Percentiles rank a stretch among this genome's conserved stretches.
Conservation (phyloP, 1,140 invertebrate species). For the Drosophila cardini region DNA sequence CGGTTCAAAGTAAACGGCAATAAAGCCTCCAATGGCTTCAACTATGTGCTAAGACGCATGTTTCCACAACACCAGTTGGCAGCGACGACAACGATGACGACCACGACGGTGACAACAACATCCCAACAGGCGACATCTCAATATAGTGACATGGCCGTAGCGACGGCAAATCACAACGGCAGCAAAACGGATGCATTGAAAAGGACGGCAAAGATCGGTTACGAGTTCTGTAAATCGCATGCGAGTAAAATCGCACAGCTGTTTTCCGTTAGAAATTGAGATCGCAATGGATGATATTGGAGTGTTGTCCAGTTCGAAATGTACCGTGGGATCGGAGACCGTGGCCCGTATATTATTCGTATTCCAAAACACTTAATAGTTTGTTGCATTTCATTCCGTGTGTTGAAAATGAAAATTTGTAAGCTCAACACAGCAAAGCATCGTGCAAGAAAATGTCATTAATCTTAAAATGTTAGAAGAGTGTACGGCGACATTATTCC, state of each 20-base stretch:
- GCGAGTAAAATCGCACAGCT: slow-evolving; percentile 87
- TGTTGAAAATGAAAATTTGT: slow-evolving; percentile 35
- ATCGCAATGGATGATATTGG: background rate
- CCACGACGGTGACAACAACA: slow-evolving; percentile 49
- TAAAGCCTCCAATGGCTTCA: slow-evolving; percentile 93
- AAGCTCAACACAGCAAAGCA: slow-evolving; percentile 53
- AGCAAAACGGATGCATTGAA: slow-evolving; percentile 88
- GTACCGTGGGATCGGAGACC: background rate
- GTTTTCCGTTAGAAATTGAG: slow-evolving; percentile 81
- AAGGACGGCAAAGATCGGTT: slow-evolving; percentile 90
- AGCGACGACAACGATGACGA: slow-evolving; percentile 3
- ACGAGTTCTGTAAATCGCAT: slow-evolving; percentile 90
- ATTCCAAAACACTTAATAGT: slow-evolving; percentile 59
- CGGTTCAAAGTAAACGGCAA: slow-evolving; percentile 93
- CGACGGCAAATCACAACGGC: slow-evolving; percentile 31
- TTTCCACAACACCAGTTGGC: slow-evolving; percentile 86
- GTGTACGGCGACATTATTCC: background rate
- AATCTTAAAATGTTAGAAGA: slow-evolving; percentile 13
- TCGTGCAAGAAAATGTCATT: slow-evolving; percentile 8
- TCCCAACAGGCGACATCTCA: slow-evolving; percentile 8
- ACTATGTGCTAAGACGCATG: slow-evolving; percentile 90
- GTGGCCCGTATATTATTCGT: slow-evolving; percentile 29
- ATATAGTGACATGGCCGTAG: slow-evolving; percentile 18
- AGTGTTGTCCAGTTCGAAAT: slow-evolving; percentile 8
- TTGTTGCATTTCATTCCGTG: slow-evolving; percentile 78